Evolutionary conservation across 2,888 invertebrate genomes (phyloP).

Genomic region (Pristionchus maxplancki): DNA sequence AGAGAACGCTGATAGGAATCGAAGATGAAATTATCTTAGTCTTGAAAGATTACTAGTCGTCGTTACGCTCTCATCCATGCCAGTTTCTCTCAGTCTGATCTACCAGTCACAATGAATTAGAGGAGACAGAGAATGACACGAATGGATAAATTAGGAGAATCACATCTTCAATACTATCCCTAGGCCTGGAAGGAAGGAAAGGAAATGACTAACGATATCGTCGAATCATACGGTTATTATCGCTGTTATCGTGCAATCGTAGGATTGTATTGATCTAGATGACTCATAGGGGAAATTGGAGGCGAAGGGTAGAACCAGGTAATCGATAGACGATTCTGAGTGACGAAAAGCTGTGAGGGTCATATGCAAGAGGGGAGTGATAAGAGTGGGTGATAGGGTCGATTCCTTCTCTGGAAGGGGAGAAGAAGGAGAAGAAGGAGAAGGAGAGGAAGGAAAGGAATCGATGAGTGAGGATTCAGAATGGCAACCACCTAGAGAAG

Average conservation of each 20-base stretch:
- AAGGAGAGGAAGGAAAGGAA: slow-evolving; percentile 16
- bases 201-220: not conserved
- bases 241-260: not conserved
- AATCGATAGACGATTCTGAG: not conserved
- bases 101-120: not conserved
- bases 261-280: slow-evolving; percentile 1
- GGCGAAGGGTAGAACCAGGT: not conserved
- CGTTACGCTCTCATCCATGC: not conserved
- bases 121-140: not conserved
- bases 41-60: not conserved
- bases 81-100: not conserved
- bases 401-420: not conserved
- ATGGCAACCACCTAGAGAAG: slow-evolving; percentile 22
- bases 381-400: not conserved
- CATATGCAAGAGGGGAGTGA: not conserved
- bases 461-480: slow-evolving; percentile 24
- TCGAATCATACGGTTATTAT: not conserved
- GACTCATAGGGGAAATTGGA: not conserved
- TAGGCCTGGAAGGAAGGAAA: not conserved
- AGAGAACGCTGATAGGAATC: not conserved
- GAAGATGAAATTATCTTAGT: slow-evolving; percentile 12
- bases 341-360: slow-evolving; percentile 19
- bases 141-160: not conserved
- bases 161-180: too few species aligned
- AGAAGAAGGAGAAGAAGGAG: not conserved